Evolutionary conservation across 2,113 vertebrate genomes (phyloP).

Genomic region (Butastur rufipennis): DNA sequence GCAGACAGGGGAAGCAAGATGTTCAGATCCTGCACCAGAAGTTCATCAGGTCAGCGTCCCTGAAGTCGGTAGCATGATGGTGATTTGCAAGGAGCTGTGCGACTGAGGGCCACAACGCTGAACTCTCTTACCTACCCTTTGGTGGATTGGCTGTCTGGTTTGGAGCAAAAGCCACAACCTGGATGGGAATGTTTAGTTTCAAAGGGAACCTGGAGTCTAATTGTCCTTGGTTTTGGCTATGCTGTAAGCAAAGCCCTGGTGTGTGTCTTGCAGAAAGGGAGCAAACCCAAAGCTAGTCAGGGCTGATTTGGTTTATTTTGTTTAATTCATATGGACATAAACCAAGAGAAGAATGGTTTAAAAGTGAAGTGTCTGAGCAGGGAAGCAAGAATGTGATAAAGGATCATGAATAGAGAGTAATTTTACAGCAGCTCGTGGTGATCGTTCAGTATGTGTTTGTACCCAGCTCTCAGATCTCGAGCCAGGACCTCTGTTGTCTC

Average conservation of each 20-base stretch:
- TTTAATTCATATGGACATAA: neutral
- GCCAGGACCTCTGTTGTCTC: neutral
- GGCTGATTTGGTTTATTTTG: neutral
- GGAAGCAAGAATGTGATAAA: neutral
- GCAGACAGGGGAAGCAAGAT: neutral
- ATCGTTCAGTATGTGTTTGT: neutral
- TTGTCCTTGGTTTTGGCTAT: slow-evolving; percentile 25
- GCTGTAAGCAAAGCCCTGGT: neutral
- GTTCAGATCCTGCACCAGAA: neutral
- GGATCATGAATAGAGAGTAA: neutral
- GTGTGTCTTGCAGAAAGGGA: neutral
- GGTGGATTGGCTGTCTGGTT: neutral
- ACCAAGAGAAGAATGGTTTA: neutral
- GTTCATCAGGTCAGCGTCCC: neutral
- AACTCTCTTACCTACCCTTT: neutral
- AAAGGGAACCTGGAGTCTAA: slow-evolving; percentile 18
- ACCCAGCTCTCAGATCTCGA: neutral
- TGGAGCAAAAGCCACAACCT: slow-evolving; percentile 14
- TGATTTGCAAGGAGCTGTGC: neutral
- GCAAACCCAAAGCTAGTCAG: neutral
- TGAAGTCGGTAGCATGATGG: rapidly evolving
- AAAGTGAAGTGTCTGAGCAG: neutral
- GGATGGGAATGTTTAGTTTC: neutral
- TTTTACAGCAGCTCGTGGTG: neutral
- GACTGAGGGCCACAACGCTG: neutral